Evolutionary conservation across 2,797 vertebrate species (phyloP).

Genomic region (Odontamblyopus lacepedii): DNA sequence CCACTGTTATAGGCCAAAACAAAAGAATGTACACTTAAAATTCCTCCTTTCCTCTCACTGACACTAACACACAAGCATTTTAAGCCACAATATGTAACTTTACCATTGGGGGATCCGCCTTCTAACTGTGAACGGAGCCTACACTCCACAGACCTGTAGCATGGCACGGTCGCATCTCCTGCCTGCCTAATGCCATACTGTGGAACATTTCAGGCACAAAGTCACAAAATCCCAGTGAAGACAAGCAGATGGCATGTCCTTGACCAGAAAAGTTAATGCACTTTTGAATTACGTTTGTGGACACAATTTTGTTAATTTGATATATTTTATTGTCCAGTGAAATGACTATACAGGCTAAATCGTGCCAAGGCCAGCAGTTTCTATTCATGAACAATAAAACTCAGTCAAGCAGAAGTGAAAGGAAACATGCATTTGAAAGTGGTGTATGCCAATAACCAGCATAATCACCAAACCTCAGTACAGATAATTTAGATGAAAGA

Average conservation of each 20-base stretch:
- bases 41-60: no score
- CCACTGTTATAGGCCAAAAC: not conserved
- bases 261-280: no score
- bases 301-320: no score
- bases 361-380: not conserved
- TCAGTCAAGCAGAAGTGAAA: not conserved
- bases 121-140: no score
- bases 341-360: not conserved
- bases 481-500: conserved; percentile 26
- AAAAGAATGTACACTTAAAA: not conserved
- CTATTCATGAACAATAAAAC: not conserved
- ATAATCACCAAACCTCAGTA: conserved; percentile 52
- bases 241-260: no score
- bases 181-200: not conserved
- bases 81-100: no score
- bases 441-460: conserved; percentile 29
- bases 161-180: no score
- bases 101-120: no score
- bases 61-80: not conserved
- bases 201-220: no score
- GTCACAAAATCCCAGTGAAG: no score
- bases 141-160: no score
- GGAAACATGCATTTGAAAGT: not conserved
- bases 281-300: no score
- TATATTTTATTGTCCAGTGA: not conserved